Base-by-base conservation (phyloP, 2,797 vertebrate genomes). In the Gallinago nigripennis region DNA sequence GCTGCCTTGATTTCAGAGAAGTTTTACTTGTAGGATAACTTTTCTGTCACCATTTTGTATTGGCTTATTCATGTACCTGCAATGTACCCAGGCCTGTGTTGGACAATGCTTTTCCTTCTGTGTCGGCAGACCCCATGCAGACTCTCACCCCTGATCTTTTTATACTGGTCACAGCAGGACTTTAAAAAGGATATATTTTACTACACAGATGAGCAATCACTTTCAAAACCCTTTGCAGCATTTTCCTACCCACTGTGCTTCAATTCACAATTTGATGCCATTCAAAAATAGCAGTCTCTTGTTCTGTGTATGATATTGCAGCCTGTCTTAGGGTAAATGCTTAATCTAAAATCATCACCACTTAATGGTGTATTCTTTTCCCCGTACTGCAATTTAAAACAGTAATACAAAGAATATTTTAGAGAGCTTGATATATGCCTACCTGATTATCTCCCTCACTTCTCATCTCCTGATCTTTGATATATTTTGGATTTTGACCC, bases 381-480 rank as follows among this genome's bases (percentile, higher is more conserved):
- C 37, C 61, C 70, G 24, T 63, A 39, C 64, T 82, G 60, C 69
- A 89, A 95, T 70, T 82, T 90, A 76, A 93, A 88, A 72, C 54
- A 93, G 35, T 63, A 78, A 91, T 58, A 96, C 94, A 95, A 97
- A 58, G 86, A 86, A 41, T 63, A 92, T 90, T 95, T 92, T 95
- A 69, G 69, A 64, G 69, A 92, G 20, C 17, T 88, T 65, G 37
- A 61, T 70, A 28, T 73, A 35, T 90, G 56, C 90, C 89, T 90
- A 50, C 60, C 65, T 96, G 76, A 92, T 89, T 79, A 79, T 37
- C 46, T 93, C 48, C 33, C 82, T 39, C 58, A 53, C 28, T 85
- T 82, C 71, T 87, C 37, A 57, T 94, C 39, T 97, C 92, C 88
- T 88, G 33, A 45, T 95, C 86, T 96, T 96, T 91, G 81, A 96